Conservation (phyloP, 2,113 vertebrate genomes). For the Python bivittatus region DNA sequence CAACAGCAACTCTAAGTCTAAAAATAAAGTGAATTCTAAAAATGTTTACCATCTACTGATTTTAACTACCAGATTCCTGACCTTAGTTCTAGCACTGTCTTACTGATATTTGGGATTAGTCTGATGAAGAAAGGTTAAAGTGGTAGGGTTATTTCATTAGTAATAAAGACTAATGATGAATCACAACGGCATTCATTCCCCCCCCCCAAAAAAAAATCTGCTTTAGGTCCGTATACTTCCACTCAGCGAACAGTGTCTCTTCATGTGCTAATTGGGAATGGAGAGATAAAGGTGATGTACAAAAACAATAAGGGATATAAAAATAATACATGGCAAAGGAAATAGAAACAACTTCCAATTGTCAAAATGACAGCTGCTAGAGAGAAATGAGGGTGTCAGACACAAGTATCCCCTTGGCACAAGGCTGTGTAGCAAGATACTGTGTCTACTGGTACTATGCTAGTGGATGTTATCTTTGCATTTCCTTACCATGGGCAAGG, state of each 20-base stretch:
- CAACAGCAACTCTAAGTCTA: background rate
- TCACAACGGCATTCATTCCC: constrained; percentile 36
- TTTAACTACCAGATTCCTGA: constrained; percentile 16
- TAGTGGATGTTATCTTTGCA: constrained; percentile 14
- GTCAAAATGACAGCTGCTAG: constrained; percentile 57
- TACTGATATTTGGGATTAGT: constrained; percentile 44
- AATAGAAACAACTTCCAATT: constrained; percentile 64
- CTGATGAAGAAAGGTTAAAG: constrained; percentile 59
- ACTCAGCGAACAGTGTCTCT: constrained; percentile 68
- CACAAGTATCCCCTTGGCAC: constrained; percentile 29
- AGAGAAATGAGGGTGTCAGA: constrained; percentile 43
- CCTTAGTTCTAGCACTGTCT: constrained; percentile 42
- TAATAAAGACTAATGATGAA: constrained; percentile 53
- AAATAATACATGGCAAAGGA: constrained; percentile 69
- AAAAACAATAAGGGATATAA: constrained; percentile 73
- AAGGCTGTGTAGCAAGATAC: constrained; percentile 57
- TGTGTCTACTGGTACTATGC: constrained; percentile 40
- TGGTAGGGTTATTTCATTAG: constrained; percentile 48
- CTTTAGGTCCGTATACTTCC: constrained; percentile 56
- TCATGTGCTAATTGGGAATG: constrained; percentile 65
- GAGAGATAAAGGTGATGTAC: constrained; percentile 68
- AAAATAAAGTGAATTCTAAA: constrained; percentile 13
- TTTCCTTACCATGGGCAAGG: constrained; percentile 44
- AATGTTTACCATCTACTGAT: constrained; percentile 25
- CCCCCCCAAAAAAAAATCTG: constrained; percentile 20